These are phyloP conservation scores for Axis porcinus DNA, from an alignment of 2,113 vertebrate species.

Conservation along the genomic window DNA sequence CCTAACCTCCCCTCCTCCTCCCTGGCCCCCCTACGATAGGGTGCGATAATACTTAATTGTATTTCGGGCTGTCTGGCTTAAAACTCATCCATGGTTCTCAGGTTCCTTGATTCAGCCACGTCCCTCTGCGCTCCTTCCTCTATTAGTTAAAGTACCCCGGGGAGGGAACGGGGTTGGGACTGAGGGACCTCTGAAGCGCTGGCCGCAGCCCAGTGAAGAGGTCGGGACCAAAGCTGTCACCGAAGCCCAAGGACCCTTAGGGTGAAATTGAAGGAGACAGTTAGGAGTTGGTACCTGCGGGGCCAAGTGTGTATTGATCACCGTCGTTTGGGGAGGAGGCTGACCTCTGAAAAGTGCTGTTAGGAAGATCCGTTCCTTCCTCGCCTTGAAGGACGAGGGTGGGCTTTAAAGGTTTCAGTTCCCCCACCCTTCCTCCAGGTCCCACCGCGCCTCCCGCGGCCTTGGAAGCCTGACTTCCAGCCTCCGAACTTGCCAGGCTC, in stretches of 20 bases:
- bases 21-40: not conserved
- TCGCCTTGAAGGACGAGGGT: not conserved
- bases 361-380: not conserved
- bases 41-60: not conserved
- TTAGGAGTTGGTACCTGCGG: not conserved
- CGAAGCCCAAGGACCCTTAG: not conserved
- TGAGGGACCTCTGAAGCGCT: fast-evolving
- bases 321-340: not conserved
- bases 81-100: not conserved
- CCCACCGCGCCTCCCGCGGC: not conserved
- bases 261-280: not conserved
- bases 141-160: not conserved
- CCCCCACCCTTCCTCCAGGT: not conserved
- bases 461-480: not conserved
- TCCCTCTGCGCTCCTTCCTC: not conserved
- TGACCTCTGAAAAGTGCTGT: not conserved
- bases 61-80: not conserved
- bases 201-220: not conserved
- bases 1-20: not conserved
- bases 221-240: not conserved
- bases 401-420: not conserved
- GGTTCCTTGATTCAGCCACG: not conserved
- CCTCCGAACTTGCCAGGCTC: not conserved
- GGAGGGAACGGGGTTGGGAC: not conserved
- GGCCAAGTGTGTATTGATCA: not conserved